These are phyloP conservation scores for Andrena chrysosceles DNA, from an alignment of 2,888 invertebrate genomes.

Conservation along the genomic window DNA sequence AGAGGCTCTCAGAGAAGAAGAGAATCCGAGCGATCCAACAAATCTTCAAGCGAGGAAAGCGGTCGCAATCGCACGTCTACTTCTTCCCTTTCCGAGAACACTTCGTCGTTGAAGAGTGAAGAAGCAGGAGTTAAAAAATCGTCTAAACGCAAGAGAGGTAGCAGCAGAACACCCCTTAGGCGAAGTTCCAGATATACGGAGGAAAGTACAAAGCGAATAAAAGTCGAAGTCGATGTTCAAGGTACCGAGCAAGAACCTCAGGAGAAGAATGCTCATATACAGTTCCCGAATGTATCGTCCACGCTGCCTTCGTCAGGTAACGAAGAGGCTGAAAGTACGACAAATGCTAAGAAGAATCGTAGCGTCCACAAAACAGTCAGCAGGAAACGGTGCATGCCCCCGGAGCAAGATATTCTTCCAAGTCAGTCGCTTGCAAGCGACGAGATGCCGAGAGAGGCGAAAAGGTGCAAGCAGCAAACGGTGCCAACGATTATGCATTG, in stretches of 20 bases:
- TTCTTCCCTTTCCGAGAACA: slow-evolving; percentile 3
- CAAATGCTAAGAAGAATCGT: slow-evolving; percentile 32
- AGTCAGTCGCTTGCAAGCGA: neutral
- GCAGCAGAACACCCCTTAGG: slow-evolving; percentile 15
- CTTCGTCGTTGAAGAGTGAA: slow-evolving; percentile 1
- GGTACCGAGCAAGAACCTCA: slow-evolving; percentile 24
- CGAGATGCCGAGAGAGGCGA: slow-evolving; percentile 6
- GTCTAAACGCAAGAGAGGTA: slow-evolving; percentile 39
- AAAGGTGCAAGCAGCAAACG: slow-evolving; percentile 36
- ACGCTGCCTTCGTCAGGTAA: neutral
- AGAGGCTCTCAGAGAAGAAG: slow-evolving; percentile 19
- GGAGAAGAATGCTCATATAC: neutral
- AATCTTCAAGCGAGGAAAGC: slow-evolving; percentile 32
- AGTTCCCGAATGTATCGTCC: slow-evolving; percentile 5
- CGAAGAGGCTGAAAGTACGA: slow-evolving; percentile 26
- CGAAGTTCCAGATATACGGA: slow-evolving; percentile 54
- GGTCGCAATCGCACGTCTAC: slow-evolving; percentile 7
- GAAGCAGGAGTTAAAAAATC: slow-evolving; percentile 30
- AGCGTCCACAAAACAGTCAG: slow-evolving; percentile 19
- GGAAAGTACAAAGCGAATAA: slow-evolving; percentile 47
- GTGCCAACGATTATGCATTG: slow-evolving; percentile 77
- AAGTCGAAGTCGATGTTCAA: slow-evolving; percentile 30
- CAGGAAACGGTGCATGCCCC: slow-evolving; percentile 14
- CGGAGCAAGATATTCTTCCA: neutral
- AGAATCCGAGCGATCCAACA: slow-evolving; percentile 33